Evolutionary conservation across 1,140 invertebrate genomes (phyloP).

Genomic region (Brachionus paranguensis): DNA sequence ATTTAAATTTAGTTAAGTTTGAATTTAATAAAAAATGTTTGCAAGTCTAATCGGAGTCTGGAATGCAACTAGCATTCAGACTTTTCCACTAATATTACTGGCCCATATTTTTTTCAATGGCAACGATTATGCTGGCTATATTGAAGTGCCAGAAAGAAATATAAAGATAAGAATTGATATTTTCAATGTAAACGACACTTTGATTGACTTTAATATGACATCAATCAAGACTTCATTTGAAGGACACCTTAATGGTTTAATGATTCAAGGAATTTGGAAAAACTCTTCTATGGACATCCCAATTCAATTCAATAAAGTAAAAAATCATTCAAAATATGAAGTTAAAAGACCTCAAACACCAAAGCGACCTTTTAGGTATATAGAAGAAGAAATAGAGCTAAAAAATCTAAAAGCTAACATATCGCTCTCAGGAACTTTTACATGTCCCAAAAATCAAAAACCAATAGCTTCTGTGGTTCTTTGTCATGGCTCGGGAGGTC

Average conservation of each 20-base stretch:
- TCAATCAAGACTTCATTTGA: background rate
- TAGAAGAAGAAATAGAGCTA: background rate
- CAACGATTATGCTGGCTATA: background rate
- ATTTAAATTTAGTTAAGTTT: no score
- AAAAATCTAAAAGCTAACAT: background rate
- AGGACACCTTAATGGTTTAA: background rate
- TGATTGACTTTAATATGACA: background rate
- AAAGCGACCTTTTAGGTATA: background rate
- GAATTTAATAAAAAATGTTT: background rate
- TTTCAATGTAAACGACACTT: background rate
- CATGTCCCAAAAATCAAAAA: background rate
- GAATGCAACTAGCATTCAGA: background rate
- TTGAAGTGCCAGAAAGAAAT: background rate
- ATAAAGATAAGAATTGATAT: conserved; percentile 1
- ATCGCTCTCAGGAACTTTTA: background rate
- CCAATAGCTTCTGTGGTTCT: background rate
- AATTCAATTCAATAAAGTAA: background rate
- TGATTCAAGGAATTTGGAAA: background rate
- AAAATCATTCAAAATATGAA: background rate
- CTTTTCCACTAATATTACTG: background rate
- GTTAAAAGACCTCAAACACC: background rate
- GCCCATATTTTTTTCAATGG: background rate
- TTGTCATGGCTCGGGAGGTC: background rate
- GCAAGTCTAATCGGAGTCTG: background rate
- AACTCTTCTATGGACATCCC: background rate